Evolutionary conservation across 2,113 vertebrate species (phyloP).

Genomic region (Vombatus ursinus): DNA sequence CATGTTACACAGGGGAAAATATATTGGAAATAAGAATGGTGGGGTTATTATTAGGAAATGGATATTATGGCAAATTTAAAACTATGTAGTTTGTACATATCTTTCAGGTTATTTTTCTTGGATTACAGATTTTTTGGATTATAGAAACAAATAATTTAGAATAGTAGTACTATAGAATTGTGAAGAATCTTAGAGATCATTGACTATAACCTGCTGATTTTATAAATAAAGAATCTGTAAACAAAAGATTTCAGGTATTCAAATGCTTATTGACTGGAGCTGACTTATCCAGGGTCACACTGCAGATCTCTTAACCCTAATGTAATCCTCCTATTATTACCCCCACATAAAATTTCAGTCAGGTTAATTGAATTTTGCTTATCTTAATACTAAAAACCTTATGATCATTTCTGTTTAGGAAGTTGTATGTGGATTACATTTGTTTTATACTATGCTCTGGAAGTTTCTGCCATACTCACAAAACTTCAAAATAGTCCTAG

Average conservation of each 20-base stretch:
- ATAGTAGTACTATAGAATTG: neutral
- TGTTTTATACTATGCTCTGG: neutral
- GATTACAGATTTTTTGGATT: neutral
- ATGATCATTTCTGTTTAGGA: neutral
- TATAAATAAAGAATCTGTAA: neutral
- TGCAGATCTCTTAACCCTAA: neutral
- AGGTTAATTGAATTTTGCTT: neutral
- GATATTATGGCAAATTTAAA: neutral
- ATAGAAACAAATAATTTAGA: neutral
- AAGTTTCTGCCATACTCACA: neutral
- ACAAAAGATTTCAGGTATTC: neutral
- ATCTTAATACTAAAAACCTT: neutral
- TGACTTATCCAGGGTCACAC: neutral
- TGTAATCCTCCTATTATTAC: neutral
- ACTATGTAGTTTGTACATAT: neutral
- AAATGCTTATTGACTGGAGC: neutral
- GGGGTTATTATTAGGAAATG: neutral
- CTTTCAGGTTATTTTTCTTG: neutral
- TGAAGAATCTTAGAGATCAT: neutral
- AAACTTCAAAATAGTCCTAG: neutral
- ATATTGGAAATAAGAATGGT: neutral
- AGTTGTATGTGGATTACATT: neutral
- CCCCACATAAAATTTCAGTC: neutral
- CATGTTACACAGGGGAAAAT: neutral
- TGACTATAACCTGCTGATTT: neutral